Base-by-base conservation (phyloP, 2,888 invertebrate species). In the Acleris sparsana region DNA sequence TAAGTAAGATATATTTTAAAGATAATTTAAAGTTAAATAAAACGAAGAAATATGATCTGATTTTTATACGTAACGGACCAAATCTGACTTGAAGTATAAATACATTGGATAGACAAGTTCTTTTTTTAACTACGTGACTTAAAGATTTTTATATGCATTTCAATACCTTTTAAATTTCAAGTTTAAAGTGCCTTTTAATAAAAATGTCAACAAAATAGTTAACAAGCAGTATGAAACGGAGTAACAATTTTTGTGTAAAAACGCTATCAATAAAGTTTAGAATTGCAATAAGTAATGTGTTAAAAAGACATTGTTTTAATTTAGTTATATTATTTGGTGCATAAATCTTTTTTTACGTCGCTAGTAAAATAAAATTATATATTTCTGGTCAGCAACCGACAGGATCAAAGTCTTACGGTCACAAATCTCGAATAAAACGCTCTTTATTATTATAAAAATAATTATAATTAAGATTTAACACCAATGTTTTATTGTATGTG, bases 401-500 rank as follows among this genome's bases (percentile, higher is more conserved):
- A 46, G 33, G 29, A 67, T 62, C 58, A 63, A 62, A 57, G 18
- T 62, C 44, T 46, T 20, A 62, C 59, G 55, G 65, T 69, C 64
- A 70, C 67, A 69, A 69, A 67, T 63, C 58, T 62, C 62, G 62
- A 67, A 67, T 58, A 51, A 55, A 25, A 58, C 52, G 60, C 66
- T 60, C 59, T 67, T 62, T 69, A 61, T 60, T 67, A 63, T 64
- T 65, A 67, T 60, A 46, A 63, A 63, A 58, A 63, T 63, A 57
- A 63, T 52, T 51, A 1, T 20, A 33, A 62, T 55, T 70, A 72
- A 75, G 73, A 70, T 73, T 85, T 91, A 90, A 90, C 89, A 85
- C 76, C 80, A 78, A 80, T 82, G 73, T 83, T 83, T 83, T 84
- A 84, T 83, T 87, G 81, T 87, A 88, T 81, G 81, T 84, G 84